phyloP scores from a whole-genome alignment of 1,140 invertebrate genomes.

The Metaphire vulgaris region DNA sequence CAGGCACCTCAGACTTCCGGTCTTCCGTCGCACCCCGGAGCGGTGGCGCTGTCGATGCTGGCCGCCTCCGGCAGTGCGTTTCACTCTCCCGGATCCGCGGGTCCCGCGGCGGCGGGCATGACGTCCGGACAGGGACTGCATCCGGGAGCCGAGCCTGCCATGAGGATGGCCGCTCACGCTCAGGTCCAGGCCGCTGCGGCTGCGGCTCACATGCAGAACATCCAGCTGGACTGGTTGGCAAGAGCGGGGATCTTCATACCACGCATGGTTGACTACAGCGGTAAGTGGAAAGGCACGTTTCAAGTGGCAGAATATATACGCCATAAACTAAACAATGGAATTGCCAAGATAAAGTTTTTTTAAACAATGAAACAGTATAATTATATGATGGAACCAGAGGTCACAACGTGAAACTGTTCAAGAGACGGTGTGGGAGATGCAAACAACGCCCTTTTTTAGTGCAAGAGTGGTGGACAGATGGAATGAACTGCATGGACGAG shows the following conservation, averaged over 20 bases:
- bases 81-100: constrained; percentile 4
- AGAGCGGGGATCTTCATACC: constrained; percentile 26
- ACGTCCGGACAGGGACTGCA: background rate
- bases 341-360: too few species aligned
- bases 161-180: constrained; percentile 7
- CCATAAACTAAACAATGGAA: too few species aligned
- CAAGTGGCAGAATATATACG: too few species aligned
- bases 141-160: background rate
- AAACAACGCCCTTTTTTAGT: too few species aligned
- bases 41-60: background rate
- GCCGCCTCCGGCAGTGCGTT: constrained; percentile 17
- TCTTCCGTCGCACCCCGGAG: background rate
- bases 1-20: background rate
- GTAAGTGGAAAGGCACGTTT: too few species aligned
- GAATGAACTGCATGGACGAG: too few species aligned
- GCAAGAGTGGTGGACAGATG: too few species aligned
- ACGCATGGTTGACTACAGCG: constrained; percentile 16
- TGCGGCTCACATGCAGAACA: constrained; percentile 18
- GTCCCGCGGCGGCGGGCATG: background rate
- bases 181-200: background rate
- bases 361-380: too few species aligned
- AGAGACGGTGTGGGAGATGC: too few species aligned
- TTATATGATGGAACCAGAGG: too few species aligned
- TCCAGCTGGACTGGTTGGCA: constrained; percentile 28
- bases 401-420: too few species aligned